A percentile compares a stretch with the other conserved stretches of the same genome.
These are phyloP conservation scores for Coreius guichenoti DNA, from an alignment of 2,797 vertebrate genomes.

Conservation along the genomic window DNA sequence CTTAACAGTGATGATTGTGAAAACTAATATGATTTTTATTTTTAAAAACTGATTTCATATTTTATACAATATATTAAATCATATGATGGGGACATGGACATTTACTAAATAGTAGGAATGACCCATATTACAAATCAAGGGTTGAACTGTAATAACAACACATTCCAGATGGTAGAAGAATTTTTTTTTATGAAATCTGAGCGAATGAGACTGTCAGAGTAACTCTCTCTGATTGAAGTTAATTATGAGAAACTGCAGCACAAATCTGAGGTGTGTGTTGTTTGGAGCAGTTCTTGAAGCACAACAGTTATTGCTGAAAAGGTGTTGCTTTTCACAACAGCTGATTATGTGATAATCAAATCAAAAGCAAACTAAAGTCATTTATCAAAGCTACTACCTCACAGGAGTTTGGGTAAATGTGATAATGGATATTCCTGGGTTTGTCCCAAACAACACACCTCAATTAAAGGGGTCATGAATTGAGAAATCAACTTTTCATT, in stretches of 20 bases:
- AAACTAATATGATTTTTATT: background rate
- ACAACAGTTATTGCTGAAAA: background rate
- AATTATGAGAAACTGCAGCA: slow-evolving; percentile 26
- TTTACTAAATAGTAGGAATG: background rate
- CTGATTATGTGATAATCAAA: background rate
- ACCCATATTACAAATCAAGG: background rate
- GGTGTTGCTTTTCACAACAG: background rate
- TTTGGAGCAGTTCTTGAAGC: background rate
- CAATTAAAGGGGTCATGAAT: no score
- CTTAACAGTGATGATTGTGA: background rate
- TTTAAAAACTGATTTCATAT: background rate
- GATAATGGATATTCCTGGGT: background rate
- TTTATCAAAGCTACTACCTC: background rate
- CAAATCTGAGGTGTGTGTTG: background rate
- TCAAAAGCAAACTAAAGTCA: background rate
- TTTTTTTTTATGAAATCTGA: slow-evolving; percentile 20
- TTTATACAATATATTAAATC: background rate
- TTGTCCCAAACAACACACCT: background rate
- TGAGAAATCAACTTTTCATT: no score
- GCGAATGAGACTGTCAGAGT: background rate
- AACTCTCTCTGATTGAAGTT: background rate
- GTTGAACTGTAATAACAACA: background rate
- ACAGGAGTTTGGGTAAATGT: background rate
- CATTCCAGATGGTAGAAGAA: slow-evolving; percentile 16
- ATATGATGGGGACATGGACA: background rate